phyloP scores from a whole-genome alignment of 2,113 vertebrate genomes.

The Cyprinodon tularosa region DNA sequence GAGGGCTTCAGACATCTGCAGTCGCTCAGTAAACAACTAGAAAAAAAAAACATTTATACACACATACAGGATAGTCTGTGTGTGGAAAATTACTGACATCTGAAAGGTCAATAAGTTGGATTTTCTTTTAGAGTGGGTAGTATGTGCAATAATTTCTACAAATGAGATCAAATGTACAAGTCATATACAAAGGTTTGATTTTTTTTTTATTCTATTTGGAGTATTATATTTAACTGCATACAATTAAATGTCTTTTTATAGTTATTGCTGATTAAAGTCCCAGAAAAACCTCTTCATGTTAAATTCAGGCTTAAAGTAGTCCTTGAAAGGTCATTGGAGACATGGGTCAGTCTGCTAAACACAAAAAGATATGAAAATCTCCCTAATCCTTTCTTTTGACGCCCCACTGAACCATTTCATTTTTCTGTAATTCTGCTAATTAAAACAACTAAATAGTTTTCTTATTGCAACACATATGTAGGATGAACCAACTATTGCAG shows the following conservation, averaged over 20 bases:
- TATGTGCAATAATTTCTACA: not conserved
- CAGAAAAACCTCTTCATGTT: too few species aligned
- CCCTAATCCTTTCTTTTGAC: too few species aligned
- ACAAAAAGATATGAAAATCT: too few species aligned
- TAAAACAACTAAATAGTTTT: not conserved
- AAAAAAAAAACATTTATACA: not conserved
- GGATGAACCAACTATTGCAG: not conserved
- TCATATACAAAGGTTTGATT: too few species aligned
- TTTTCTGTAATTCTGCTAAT: too few species aligned
- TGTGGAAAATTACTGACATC: conserved; percentile 6
- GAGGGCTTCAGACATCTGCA: not conserved
- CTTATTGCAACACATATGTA: not conserved
- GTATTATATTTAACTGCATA: too few species aligned
- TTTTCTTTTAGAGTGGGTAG: not conserved
- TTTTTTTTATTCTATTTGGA: too few species aligned
- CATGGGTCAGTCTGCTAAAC: not conserved
- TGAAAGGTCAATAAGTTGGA: not conserved
- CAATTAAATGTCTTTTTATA: too few species aligned
- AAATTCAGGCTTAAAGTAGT: not conserved
- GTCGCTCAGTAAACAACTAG: not conserved
- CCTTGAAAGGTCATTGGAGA: not conserved
- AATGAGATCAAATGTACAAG: too few species aligned
- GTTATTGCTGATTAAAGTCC: too few species aligned
- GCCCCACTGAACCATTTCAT: too few species aligned
- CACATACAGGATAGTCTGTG: not conserved